Base-by-base conservation (phyloP, 2,888 invertebrate species). In the Amblyjoppa proteus region DNA sequence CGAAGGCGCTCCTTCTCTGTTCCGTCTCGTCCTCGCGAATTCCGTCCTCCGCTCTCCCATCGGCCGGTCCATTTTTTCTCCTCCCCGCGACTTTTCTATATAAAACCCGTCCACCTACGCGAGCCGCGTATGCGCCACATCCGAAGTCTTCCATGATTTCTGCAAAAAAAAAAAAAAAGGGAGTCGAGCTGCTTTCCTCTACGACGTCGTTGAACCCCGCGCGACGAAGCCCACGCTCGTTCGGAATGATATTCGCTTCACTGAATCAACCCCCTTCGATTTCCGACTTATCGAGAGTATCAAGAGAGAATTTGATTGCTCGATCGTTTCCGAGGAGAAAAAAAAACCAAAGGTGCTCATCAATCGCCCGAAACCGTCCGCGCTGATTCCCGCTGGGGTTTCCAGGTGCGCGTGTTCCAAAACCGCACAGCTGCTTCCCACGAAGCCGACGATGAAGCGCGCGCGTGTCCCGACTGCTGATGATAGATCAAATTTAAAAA, bases 401-500 rank as follows among this genome's bases (percentile, higher is more conserved):
- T 90, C 93, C 92, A 93, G 93, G 92, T 93, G 92, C 25, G 28
- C n/a, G 11, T 20, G 9, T 20, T 28, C 20, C 34, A 41, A 76
- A 75, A 88, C 91, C 91, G 91, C 91, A 88, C 91, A 92, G 91
- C 92, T 90, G 91, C 83, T 83, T 73, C 34, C 51, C 16, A 11
- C 11, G 38, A 9, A 77, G 41, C 11, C n/a, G 13, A 16, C 76
- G 49, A 66, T 45, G 49, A 45, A 56, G 28, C 90, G 89, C 89
- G 90, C 90, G 90, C 88, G 69, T 86, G 86, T 74, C 77, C 85
- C 87, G 88, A 86, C 87, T 87, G 16, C 45, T 88, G 87, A 90
- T 93, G 91, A 93, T 93, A 89, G 92, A 93, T 92, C 92, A 93
- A 92, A 90, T 92, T 91, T 91, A 91, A 20, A 91, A 93, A 93